These are phyloP conservation scores for Cotesia congregata DNA, from an alignment of 2,888 invertebrate genomes.

Conservation along the genomic window DNA sequence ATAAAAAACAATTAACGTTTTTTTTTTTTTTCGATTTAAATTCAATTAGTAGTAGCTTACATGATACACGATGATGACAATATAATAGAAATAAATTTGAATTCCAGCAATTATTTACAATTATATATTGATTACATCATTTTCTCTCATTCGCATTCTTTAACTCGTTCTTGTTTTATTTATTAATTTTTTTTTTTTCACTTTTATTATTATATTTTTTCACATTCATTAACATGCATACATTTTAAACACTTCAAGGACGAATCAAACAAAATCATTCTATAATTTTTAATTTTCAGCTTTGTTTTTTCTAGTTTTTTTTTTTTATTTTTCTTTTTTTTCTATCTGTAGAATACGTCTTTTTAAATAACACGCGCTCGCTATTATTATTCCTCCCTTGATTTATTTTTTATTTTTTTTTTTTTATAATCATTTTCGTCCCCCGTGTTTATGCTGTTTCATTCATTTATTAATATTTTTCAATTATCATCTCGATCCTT, in stretches of 20 bases:
- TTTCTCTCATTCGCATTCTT: constrained; percentile 30
- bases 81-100: constrained; percentile 68
- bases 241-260: constrained; percentile 39
- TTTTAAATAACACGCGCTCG: constrained; percentile 9
- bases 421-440: constrained; percentile 21
- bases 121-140: constrained; percentile 55
- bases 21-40: constrained; percentile 45
- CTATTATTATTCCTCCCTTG: constrained; percentile 20
- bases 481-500: constrained; percentile 12
- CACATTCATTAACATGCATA: constrained; percentile 36
- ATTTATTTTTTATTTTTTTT: constrained; percentile 18
- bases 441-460: background rate
- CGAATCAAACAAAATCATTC: constrained; percentile 38
- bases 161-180: constrained; percentile 32
- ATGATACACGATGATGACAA: constrained; percentile 50
- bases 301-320: constrained; percentile 28
- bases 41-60: constrained; percentile 50
- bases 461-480: constrained; percentile 6
- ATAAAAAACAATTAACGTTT: constrained; percentile 53
- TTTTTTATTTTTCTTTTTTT: constrained; percentile 17
- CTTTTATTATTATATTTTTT: constrained; percentile 28
- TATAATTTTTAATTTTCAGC: constrained; percentile 22
- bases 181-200: constrained; percentile 29
- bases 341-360: constrained; percentile 18
- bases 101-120: constrained; percentile 68